phyloP scores from a whole-genome alignment of 1,140 invertebrate species.

The Nasonia giraulti region DNA sequence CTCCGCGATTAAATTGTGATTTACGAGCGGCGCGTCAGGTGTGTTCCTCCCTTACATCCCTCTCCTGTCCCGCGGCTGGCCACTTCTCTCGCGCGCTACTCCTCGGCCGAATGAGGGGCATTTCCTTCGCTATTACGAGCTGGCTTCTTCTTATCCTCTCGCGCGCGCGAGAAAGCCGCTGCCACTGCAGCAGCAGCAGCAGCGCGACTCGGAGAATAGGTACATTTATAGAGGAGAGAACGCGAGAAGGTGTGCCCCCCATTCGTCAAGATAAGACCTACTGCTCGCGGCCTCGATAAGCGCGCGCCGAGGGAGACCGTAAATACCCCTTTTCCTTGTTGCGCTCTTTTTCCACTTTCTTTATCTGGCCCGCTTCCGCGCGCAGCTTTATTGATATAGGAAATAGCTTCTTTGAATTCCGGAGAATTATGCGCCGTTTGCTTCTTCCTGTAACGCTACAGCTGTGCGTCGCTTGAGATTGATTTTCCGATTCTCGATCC shows the following conservation, averaged over 20 bases:
- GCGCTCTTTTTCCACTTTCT: background rate
- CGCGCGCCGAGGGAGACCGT: background rate
- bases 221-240: background rate
- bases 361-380: background rate
- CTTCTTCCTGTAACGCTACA: too few relatives aligned
- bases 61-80: background rate
- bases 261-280: constrained; percentile 44
- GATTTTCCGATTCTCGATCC: too few relatives aligned
- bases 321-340: constrained; percentile 24
- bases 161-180: background rate
- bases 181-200: too few relatives aligned
- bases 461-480: too few relatives aligned
- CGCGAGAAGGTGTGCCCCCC: background rate
- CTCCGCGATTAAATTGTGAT: constrained; percentile 49
- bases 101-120: constrained; percentile 13
- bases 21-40: constrained; percentile 36
- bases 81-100: background rate
- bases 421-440: too few relatives aligned
- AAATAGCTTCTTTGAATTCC: too few relatives aligned
- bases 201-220: background rate
- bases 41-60: background rate
- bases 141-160: too few relatives aligned
- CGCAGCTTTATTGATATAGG: constrained; percentile 2
- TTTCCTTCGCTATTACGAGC: constrained; percentile 23
- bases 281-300: background rate